A percentile compares a stretch with the other conserved stretches of the same genome.
These are phyloP conservation scores for Collichthys lucidus DNA, from an alignment of 2,113 vertebrate species.

Conservation along the genomic window DNA sequence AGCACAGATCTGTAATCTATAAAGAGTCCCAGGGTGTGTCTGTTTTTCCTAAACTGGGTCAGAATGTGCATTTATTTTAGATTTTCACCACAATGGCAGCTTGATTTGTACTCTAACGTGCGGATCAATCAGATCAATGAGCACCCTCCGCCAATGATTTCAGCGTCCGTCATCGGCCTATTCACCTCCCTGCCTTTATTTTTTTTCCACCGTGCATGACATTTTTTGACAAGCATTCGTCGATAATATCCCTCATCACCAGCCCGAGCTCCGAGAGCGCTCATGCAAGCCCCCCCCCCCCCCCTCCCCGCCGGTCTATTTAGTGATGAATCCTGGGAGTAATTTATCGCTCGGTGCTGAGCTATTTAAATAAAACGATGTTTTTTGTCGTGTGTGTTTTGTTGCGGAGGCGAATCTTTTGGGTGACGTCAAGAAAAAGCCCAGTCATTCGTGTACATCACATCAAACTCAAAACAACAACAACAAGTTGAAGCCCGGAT, in stretches of 20 bases:
- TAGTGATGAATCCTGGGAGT: background rate
- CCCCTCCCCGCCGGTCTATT: background rate
- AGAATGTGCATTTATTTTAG: too few relatives aligned
- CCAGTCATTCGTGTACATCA: background rate
- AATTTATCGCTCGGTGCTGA: background rate
- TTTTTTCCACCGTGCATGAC: background rate
- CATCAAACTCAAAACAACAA: constrained; percentile 16
- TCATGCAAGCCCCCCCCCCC: background rate
- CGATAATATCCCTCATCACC: constrained; percentile 17
- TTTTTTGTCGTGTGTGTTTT: constrained; percentile 10
- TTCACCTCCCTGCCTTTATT: background rate
- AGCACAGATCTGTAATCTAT: background rate
- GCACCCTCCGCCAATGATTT: constrained; percentile 32
- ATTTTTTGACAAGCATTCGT: constrained; percentile 31
- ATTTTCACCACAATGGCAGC: constrained; percentile 8
- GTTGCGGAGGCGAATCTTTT: background rate
- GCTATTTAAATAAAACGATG: constrained; percentile 19
- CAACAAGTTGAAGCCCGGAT: constrained; percentile 5
- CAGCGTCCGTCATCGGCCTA: constrained; percentile 15
- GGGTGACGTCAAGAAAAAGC: background rate
- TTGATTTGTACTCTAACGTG: constrained; percentile 35
- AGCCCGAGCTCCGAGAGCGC: background rate
- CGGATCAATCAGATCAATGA: constrained; percentile 60
- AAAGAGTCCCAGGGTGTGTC: background rate
- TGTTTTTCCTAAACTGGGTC: constrained; percentile 1